Evolutionary conservation across 1,140 invertebrate genomes (phyloP).

Genomic region (Pogonomyrmex barbatus): DNA sequence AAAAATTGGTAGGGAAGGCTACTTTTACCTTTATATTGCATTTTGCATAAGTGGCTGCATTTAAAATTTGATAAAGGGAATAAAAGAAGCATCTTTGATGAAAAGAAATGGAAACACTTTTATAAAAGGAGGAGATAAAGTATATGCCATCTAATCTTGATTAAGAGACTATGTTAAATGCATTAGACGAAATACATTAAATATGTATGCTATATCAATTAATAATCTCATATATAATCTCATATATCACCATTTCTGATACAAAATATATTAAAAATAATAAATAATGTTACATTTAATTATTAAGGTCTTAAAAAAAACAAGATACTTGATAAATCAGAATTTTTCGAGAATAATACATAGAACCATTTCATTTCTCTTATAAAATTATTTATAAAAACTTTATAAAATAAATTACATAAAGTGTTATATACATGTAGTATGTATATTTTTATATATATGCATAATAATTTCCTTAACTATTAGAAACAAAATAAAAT

Average conservation of each 20-base stretch:
- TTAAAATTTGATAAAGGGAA: conserved; percentile 79
- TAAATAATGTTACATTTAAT: not conserved
- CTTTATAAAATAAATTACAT: conserved; percentile 21
- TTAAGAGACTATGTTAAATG: not conserved
- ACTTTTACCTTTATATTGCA: conserved; percentile 77
- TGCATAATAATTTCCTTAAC: not conserved
- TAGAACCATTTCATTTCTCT: not conserved
- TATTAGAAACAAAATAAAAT: not conserved
- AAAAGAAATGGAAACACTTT: not conserved
- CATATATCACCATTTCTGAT: not conserved
- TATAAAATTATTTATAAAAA: conserved; percentile 20
- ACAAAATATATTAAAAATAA: not conserved
- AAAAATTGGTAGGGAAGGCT: conserved; percentile 83
- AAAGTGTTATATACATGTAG: not conserved
- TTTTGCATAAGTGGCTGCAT: conserved; percentile 81
- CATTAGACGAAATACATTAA: not conserved
- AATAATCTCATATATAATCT: not conserved
- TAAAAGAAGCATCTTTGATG: conserved; percentile 66
- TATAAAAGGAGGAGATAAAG: too few species aligned
- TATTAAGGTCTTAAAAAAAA: not conserved
- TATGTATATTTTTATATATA: not conserved
- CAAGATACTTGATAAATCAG: not conserved
- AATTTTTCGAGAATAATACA: not conserved
- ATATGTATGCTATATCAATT: not conserved
- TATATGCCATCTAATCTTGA: conserved; percentile 68